These are phyloP conservation scores for Phodopus roborovskii DNA, from an alignment of 2,113 vertebrate genomes.

Conservation along the genomic window DNA sequence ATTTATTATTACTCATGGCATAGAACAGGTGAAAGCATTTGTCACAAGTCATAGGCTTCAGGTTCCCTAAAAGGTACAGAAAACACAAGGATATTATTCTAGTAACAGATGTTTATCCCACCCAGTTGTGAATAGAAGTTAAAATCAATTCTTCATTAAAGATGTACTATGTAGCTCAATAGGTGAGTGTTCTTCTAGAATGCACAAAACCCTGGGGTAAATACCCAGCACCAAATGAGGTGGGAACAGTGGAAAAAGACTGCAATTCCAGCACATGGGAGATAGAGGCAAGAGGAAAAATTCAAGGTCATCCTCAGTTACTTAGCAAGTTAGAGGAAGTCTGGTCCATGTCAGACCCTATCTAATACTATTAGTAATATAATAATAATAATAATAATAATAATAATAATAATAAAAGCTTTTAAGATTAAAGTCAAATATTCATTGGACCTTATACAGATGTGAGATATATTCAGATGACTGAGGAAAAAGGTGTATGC, in stretches of 20 bases:
- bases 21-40: neutral
- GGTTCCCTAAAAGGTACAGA: neutral
- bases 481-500: neutral
- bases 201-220: neutral
- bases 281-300: neutral
- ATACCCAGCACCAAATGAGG: neutral
- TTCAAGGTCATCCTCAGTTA: neutral
- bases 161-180: neutral
- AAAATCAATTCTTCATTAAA: constrained; percentile 10
- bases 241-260: neutral
- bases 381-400: neutral
- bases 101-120: neutral
- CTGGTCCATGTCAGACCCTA: neutral
- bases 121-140: neutral
- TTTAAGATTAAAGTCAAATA: neutral
- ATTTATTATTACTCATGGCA: constrained; percentile 38
- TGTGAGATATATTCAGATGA: neutral
- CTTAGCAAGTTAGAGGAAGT: neutral
- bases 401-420: neutral
- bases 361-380: neutral
- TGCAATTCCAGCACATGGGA: neutral
- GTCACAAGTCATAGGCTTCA: neutral
- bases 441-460: neutral
- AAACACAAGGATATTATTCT: constrained; percentile 26
- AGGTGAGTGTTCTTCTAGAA: neutral